Base-by-base conservation (phyloP, 2,797 vertebrate genomes). In the Clarias platycephalus region DNA sequence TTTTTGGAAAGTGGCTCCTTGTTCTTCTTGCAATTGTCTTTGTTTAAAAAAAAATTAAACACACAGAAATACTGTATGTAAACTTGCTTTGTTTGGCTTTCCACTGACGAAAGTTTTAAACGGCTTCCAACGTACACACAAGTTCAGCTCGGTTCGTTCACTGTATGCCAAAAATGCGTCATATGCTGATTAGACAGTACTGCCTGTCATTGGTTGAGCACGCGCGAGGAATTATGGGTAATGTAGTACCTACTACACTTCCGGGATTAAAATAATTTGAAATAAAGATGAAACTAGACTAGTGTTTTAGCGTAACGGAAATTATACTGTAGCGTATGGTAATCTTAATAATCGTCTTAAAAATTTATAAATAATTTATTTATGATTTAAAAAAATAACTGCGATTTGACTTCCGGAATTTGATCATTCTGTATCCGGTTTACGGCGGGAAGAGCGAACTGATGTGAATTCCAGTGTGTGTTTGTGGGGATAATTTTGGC, bases 361-460 rank as follows among this genome's bases (percentile, higher is more conserved):
- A 34, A 5, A 57, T n/a, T n/a, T n/a, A 58, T 10, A 58, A 26
- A 9, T 22, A 31, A 2, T 22, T 20, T 70, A 9, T 70, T 62
- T 8, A 24, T 24, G 3, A 40, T 22, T 12, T 15, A 1, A 2
- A 71, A 71, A 15, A 44, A n/a, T 2, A 40, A 10, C 37, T 5
- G 2, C 1, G 3, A 22, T 7, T 31, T 15, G 49, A 57, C 26
- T 81, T 68, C 79, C 79, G 64, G 79, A 81, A 37, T 31, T 31
- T 16, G 5, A 9, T 15, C 31, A 28, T 68, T 81, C 7, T 81
- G 64, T 12, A 68, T 81, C 79, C 79, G 79, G 79, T 31, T 81
- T 68, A 55, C 63, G 79, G 79, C 64, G 79, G 79, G 79, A 68
- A 68, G 79, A 55, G 79, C 13, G 44, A 68, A 68, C 4, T 67